Evolutionary conservation across 2,888 invertebrate species (phyloP), one percentile per base, ranked within the genome.

Genomic region (Folsomia manolachei): DNA sequence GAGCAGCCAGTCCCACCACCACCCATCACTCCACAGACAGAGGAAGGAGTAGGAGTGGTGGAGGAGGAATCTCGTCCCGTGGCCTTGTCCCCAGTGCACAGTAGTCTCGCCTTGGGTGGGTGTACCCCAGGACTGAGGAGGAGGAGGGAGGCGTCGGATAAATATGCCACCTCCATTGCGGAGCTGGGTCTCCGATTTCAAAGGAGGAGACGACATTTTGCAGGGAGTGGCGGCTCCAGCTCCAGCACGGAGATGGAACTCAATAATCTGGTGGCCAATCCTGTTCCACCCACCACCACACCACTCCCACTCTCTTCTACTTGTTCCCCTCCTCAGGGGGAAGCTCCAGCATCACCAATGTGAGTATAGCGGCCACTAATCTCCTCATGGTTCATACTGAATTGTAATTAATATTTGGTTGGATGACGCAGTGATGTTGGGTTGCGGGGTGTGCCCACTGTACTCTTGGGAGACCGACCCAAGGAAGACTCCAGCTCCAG

Each of bases 101-200:
- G 71, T 9, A 72, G 76, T 19, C 66, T 75, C 62, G 75, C 75
- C 23, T 80, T 82, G 21, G 82, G 81, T 26, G 82, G 82, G n/a
- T 86, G 85, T 75, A 89, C 89, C 0, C 89, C 89, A 82, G 92
- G 91, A 61, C 85, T 94, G 53, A 87, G 93, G 23, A 70, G 81
- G 27, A 87, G 90, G 60, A 87, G 94, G 39, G 89, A 92, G 81
- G 76, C 81, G 18, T 86, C 86, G 72, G 93, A 93, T 77, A 94
- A 94, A 85, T 94, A 94, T 85, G 91, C 93, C 26, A 90, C 90
- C 27, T 94, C 94, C 85, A 91, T 91, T 75, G 89, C 91, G 75
- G 92, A 94, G 83, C 85, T 93, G 81, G 91, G 92, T 85, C 87
- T 93, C 81, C 87, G 91, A 75, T 93, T 93, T 86, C 90, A 90